Evolutionary conservation across 2,797 vertebrate genomes (phyloP), one percentile per base, ranked within the genome.

Genomic region (Syndactyla subalaris): DNA sequence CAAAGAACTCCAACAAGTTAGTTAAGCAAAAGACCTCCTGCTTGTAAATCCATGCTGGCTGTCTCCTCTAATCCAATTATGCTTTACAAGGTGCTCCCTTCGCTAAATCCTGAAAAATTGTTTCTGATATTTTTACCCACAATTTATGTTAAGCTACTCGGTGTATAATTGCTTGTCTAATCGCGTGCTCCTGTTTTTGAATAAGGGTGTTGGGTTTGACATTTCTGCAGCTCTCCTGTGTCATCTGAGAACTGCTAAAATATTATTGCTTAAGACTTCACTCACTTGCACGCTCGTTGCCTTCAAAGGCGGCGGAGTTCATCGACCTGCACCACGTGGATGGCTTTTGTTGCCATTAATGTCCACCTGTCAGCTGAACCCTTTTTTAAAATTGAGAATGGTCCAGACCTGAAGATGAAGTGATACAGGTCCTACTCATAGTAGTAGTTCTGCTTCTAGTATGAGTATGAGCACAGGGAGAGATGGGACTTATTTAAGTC

Each of bases 51-150:
- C 92, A 29, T 23, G 76, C 96, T 86, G 91, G 89, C 96, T 97
- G 96, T 94, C 96, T 97, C 70, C 87, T 93, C 95, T 97, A 97
- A 97, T 97, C 97, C 97, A 97, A 97, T 97, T 97, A 97, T 72
- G 73, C 94, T 95, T 96, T 97, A 97, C 95, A 97, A 97, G 97
- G 96, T 96, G 96, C 95, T 97, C 95, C 88, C 81, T 87, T 94
- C 86, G 68, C 96, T 96, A 97, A 97, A 97, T 92, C 96, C 96
- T 89, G 80, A 94, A 91, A 97, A 97, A 96, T 92, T 92, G 96
- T 96, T 97, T 97, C 94, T 96, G 97, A 96, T 97, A 95, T 95
- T 97, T 97, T 96, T 96, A 67, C 96, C 80, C 97, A 72, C 93
- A 84, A 95, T 95, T 97, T 97, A 94, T 96, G 95, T 96, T 97